Evolutionary conservation across 2,113 vertebrate genomes (phyloP).

Genomic region (Ifrita kowaldi): DNA sequence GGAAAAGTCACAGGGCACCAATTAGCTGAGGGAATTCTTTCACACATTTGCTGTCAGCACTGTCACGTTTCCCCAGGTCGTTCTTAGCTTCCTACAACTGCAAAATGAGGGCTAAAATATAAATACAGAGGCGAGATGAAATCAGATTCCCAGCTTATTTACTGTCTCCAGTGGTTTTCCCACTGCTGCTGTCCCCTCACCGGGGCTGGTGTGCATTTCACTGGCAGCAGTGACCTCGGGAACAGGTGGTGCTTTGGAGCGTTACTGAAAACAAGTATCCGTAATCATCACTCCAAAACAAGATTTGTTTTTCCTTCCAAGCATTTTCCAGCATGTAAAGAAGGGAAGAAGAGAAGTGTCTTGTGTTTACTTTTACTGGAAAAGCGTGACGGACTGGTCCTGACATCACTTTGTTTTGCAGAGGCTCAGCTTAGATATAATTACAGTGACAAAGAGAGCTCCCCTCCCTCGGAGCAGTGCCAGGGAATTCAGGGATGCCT

Average conservation of each 20-base stretch:
- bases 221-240: not conserved
- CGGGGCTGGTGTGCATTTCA: not conserved
- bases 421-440: constrained; percentile 37
- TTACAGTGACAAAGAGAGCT: constrained; percentile 27
- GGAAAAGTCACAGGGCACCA: not conserved
- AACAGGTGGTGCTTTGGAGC: not conserved
- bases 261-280: not conserved
- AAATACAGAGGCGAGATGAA: not conserved
- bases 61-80: not conserved
- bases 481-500: constrained; percentile 33
- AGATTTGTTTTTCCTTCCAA: not conserved
- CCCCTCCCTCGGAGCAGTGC: constrained; percentile 24
- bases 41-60: not conserved
- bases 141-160: not conserved
- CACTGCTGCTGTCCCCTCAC: not conserved
- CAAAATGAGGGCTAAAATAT: not conserved
- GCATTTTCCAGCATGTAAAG: not conserved
- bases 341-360: not conserved
- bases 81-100: not conserved
- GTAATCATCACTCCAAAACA: not conserved
- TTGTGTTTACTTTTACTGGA: not conserved
- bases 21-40: not conserved
- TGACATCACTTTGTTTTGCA: constrained; percentile 41
- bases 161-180: not conserved
- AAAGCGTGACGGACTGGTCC: constrained; percentile 38